Base-by-base conservation (phyloP, 2,113 vertebrate genomes). In the Bostrychus sinensis region DNA sequence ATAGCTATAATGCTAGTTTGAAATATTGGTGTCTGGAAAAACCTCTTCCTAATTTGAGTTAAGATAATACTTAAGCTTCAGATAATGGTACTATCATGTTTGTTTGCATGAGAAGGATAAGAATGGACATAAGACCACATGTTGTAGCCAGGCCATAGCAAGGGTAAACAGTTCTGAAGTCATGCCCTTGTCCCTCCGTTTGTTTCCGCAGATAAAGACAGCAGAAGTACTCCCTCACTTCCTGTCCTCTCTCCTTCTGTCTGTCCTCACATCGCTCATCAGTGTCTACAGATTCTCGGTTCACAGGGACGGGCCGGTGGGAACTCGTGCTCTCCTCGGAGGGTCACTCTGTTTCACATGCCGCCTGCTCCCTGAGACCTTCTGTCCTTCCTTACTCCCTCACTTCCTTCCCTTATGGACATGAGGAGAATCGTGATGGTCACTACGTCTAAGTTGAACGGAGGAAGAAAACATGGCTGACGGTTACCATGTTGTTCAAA, bases 261-360 rank as follows among this genome's bases (percentile, higher is more conserved):
- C 13, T 11, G 37, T 56, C 60, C 50, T 26, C 37, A 58, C 19
- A 53, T 63, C 38, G 32, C 5, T 13, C 54, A 32, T 56, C 14
- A 63, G 39, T 46, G n/a, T 48, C 7, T 58, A 39, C 14, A 42
- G 38, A 69, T 48, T 61, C 51, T 13, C 5, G 7, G 60, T 53
- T 78, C 67, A 53, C 67, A 70, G 55, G 48, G 45, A 63, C 28
- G 13, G 53, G 42, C 61, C 53, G 9, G 42, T 70, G 67, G 81
- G 81, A 83, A 86, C 76, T 75, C 57, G 51, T 43, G 36, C 41
- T 61, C 8, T 14, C 71, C 70, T 72, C 72, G 9, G 20, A 54
- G 57, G 58, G 46, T 42, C 42, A 9, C 13, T 23, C 17, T 55
- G 12, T 41, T 37, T 57, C 56, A 66, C 67, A 56, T 62, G 56